Evolutionary conservation across 2,797 vertebrate genomes (phyloP), one percentile per base, ranked within the genome.

Genomic region (Lophius americanus): DNA sequence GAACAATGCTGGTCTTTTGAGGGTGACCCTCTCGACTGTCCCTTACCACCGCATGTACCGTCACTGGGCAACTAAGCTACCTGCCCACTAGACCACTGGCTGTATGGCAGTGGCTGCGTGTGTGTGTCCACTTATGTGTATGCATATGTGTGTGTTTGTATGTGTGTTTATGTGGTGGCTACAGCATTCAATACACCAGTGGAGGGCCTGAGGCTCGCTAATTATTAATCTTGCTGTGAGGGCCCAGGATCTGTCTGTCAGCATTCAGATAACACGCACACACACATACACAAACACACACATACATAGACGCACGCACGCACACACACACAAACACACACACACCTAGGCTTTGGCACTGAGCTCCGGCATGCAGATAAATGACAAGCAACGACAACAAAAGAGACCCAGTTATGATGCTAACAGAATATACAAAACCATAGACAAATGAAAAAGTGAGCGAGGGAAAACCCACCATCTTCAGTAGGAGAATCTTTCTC

Each of bases 201-300:
- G 90, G 91, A 90, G 92, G 88, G 79, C 79, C 77, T 72, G 62
- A 78, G 87, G 77, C 90, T 93, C 70, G 89, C 85, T 91, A 94
- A 94, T 94, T 92, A 88, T 94, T 95, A 94, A 94, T 94, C 87
- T 79, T 84, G 76, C 82, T 77, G 79, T 76, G 80, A 74, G 83
- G 83, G 88, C 82, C 90, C 87, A 85, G 86, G 73, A 88, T 83
- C 79, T 85, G 86, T 92, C 88, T 85, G 82, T 89, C 81, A 84
- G 23, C 86, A 86, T 76, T 57, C 61, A 76, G 67, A 81, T 90
- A 80, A 84, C 66, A 76, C 76, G 82, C 79, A 79, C 73, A 44
- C 44, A 37, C 61, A 61, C 50, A 51, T 64, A 69, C 56, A 69
- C 57, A 67, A 60, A 62, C 56, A 76, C 64, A 69, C 63, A 61